phyloP scores from a whole-genome alignment of 2,113 vertebrate species.

The Corapipo altera region DNA sequence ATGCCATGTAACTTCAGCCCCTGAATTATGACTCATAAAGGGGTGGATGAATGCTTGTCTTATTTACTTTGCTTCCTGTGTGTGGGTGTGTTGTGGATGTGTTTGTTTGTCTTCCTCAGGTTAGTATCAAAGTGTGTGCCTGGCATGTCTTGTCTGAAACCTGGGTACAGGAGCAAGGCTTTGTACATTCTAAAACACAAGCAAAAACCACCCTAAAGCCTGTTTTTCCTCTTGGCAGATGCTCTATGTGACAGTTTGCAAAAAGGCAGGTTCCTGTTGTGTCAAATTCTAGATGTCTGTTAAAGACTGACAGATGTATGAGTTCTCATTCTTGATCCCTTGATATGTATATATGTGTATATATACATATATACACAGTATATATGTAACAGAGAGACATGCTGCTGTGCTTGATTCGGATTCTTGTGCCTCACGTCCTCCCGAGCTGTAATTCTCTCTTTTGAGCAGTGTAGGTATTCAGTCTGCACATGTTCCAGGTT shows the following conservation, averaged over 20 bases:
- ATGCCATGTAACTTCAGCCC: not conserved
- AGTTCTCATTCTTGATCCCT: not conserved
- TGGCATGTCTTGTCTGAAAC: not conserved
- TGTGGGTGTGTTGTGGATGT: not conserved
- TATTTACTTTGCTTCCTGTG: not conserved
- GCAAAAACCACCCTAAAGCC: not conserved
- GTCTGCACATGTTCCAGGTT: rapidly evolving
- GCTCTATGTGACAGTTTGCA: not conserved
- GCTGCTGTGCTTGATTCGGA: not conserved
- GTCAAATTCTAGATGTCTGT: not conserved
- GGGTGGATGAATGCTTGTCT: not conserved
- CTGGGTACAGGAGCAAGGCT: not conserved
- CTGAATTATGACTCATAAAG: not conserved
- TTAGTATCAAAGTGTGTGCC: not conserved
- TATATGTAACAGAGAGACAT: not conserved
- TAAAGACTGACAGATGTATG: not conserved
- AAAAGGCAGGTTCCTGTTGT: not conserved
- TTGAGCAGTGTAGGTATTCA: not conserved
- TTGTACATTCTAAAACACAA: not conserved
- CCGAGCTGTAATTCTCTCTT: not conserved
- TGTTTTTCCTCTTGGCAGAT: not conserved
- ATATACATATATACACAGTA: not conserved
- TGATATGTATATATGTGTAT: too few relatives aligned
- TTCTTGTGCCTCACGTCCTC: not conserved
- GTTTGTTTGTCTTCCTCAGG: not conserved